These are phyloP conservation scores for Stenichneumon culpator DNA, from an alignment of 2,888 invertebrate genomes.

Conservation along the genomic window DNA sequence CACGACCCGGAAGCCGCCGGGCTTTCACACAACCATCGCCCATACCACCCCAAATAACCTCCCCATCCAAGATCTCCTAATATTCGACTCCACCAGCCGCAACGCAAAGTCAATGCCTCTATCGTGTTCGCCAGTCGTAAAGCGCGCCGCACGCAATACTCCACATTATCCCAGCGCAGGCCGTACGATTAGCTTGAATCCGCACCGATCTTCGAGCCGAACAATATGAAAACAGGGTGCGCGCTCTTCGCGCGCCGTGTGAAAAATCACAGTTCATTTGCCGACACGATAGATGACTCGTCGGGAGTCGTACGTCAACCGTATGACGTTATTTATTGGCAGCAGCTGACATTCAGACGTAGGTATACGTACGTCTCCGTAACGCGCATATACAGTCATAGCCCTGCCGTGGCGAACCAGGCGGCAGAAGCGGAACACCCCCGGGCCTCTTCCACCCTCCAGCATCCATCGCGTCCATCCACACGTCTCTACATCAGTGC, in stretches of 20 bases:
- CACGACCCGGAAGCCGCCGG: too few relatives aligned
- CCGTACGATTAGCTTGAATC: neutral
- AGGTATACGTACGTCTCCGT: slow-evolving; percentile 54
- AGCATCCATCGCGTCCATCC: slow-evolving; percentile 76
- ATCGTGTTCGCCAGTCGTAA: neutral
- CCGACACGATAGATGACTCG: slow-evolving; percentile 78
- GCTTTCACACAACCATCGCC: too few relatives aligned
- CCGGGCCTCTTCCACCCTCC: slow-evolving; percentile 68
- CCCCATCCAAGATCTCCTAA: neutral
- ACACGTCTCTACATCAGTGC: slow-evolving; percentile 69
- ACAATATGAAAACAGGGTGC: slow-evolving; percentile 8
- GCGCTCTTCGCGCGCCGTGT: slow-evolving; percentile 68
- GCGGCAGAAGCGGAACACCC: slow-evolving; percentile 48
- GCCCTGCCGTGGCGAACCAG: slow-evolving; percentile 22
- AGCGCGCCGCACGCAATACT: neutral
- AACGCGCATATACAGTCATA: slow-evolving; percentile 57
- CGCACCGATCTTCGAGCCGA: neutral
- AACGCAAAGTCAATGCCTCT: neutral
- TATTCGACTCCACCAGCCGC: neutral
- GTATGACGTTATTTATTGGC: slow-evolving; percentile 82
- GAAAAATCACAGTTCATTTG: slow-evolving; percentile 82
- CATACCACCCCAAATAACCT: neutral
- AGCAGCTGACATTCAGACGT: slow-evolving; percentile 82
- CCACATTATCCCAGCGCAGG: neutral
- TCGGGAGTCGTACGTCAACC: slow-evolving; percentile 81